A percentile compares a stretch with the other conserved stretches of the same genome.
phyloP scores from a whole-genome alignment of 2,888 invertebrate species.

The Drosophila greeni region DNA sequence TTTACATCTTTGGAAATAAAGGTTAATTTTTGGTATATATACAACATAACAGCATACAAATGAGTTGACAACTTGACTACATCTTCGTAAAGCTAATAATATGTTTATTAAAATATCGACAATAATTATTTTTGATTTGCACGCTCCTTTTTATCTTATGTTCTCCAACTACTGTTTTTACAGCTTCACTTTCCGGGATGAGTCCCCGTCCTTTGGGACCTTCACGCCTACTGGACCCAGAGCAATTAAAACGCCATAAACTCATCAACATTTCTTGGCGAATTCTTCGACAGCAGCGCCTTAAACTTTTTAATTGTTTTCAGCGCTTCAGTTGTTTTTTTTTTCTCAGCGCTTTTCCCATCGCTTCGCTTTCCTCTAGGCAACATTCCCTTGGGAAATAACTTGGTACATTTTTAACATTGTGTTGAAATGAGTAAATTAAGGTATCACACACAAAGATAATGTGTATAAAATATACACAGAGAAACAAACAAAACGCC shows the following conservation, averaged over 20 bases:
- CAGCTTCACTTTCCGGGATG: not conserved
- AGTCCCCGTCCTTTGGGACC: slow-evolving; percentile 4
- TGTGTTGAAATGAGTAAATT: slow-evolving; percentile 66
- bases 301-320: slow-evolving; percentile 67
- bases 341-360: slow-evolving; percentile 13
- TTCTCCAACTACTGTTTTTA: not conserved
- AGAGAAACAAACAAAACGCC: not conserved
- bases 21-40: too few species aligned
- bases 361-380: slow-evolving; percentile 18
- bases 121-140: not conserved
- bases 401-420: slow-evolving; percentile 61
- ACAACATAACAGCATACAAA: not conserved
- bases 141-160: not conserved
- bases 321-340: slow-evolving; percentile 32
- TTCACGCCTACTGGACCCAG: not conserved
- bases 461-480: slow-evolving; percentile 7
- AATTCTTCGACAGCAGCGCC: slow-evolving; percentile 50
- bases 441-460: slow-evolving; percentile 40
- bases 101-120: too few species aligned
- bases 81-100: too few species aligned
- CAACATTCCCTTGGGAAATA: slow-evolving; percentile 55
- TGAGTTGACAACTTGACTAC: not conserved
- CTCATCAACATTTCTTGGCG: slow-evolving; percentile 52
- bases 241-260: slow-evolving; percentile 64
- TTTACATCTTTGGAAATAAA: not conserved